Percentiles rank a stretch among this genome's conserved stretches.
Evolutionary conservation across 2,113 vertebrate genomes (phyloP).

Genomic region (Harpagus bidentatus): DNA sequence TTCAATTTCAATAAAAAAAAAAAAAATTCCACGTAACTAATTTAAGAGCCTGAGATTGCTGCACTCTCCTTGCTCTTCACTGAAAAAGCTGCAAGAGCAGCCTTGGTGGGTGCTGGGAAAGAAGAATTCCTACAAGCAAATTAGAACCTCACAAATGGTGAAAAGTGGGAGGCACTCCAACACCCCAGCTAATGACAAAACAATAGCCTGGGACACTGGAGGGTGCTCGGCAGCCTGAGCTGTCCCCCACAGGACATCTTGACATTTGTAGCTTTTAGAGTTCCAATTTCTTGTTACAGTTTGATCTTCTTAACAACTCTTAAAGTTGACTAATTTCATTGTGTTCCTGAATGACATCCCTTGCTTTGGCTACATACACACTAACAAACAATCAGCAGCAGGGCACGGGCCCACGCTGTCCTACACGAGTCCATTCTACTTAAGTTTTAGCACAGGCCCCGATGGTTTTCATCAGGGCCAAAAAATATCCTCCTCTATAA

Average conservation of each 20-base stretch:
- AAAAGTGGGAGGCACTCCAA: neutral
- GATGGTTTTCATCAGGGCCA: neutral
- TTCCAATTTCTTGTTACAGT: neutral
- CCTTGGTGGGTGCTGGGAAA: neutral
- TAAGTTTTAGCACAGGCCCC: neutral
- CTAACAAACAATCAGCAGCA: neutral
- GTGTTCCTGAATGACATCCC: neutral
- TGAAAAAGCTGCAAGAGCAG: neutral
- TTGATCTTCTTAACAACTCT: neutral
- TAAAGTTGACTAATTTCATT: neutral
- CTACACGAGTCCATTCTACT: neutral
- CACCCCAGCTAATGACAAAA: neutral
- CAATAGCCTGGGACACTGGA: constrained; percentile 8
- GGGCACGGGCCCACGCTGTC: neutral
- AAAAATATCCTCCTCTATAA: neutral
- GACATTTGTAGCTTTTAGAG: constrained; percentile 8
- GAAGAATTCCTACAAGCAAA: neutral
- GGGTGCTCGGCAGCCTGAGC: neutral
- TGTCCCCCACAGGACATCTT: neutral
- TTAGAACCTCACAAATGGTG: neutral
- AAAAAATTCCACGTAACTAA: rapidly evolving
- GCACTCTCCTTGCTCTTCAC: neutral
- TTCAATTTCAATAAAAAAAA: neutral
- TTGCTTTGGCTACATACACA: neutral
- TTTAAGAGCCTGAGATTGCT: neutral